A percentile compares a stretch with the other conserved stretches of the same genome.
phyloP scores from a whole-genome alignment of 2,797 vertebrate genomes.

The Jordanella pulchra region DNA sequence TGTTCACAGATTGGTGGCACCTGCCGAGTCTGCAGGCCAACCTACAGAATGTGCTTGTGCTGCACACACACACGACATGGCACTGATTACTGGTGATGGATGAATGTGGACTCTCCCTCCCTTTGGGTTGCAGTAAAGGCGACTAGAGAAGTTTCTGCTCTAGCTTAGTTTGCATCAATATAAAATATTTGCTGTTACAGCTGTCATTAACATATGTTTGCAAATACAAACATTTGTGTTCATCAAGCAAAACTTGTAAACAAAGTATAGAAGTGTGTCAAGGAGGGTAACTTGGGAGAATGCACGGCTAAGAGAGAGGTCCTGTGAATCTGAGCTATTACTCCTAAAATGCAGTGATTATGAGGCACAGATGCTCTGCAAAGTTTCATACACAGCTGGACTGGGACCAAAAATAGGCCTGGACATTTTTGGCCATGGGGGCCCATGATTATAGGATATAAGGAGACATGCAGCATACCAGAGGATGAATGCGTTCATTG shows the following conservation, averaged over 20 bases:
- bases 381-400: neutral
- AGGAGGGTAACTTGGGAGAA: neutral
- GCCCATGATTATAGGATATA: no score
- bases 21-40: slow-evolving; percentile 31
- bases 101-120: slow-evolving; percentile 24
- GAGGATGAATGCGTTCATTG: no score
- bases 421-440: no score
- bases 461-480: no score
- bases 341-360: neutral
- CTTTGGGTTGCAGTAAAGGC: slow-evolving; percentile 25
- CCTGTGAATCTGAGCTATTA: neutral
- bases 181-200: slow-evolving; percentile 16
- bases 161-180: slow-evolving; percentile 45
- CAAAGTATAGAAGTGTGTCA: neutral
- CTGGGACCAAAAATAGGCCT: no score
- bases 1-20: slow-evolving; percentile 29
- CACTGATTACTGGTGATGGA: slow-evolving; percentile 43
- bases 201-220: slow-evolving; percentile 9
- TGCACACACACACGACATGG: slow-evolving; percentile 16
- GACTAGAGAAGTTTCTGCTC: slow-evolving; percentile 36
- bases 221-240: slow-evolving; percentile 2
- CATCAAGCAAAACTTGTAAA: neutral
- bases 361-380: neutral
- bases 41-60: slow-evolving; percentile 40
- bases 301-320: neutral